These are phyloP conservation scores for Myotis brandtii DNA, from an alignment of 2,113 vertebrate species.

Conservation along the genomic window DNA sequence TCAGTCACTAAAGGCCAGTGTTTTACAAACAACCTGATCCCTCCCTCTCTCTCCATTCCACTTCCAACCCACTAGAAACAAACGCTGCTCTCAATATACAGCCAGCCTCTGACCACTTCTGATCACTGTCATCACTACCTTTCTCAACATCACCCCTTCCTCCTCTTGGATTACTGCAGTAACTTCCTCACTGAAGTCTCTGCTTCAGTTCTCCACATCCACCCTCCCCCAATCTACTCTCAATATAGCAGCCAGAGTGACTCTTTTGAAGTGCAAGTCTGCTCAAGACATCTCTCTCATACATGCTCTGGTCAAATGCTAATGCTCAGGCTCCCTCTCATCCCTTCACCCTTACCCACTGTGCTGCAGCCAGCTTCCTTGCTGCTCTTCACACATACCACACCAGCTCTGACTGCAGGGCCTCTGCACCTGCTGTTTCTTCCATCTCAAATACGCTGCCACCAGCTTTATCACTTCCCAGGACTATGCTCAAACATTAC, in stretches of 20 bases:
- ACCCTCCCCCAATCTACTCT: fast-evolving
- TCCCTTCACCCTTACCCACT: neutral
- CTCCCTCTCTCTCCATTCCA: neutral
- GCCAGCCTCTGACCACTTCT: neutral
- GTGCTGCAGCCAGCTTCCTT: neutral
- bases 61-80: neutral
- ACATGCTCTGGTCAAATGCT: neutral
- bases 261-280: neutral
- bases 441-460: neutral
- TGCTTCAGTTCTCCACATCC: fast-evolving
- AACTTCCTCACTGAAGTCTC: neutral
- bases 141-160: neutral
- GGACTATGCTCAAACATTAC: neutral
- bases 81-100: neutral
- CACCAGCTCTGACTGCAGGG: neutral
- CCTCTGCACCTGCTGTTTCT: neutral
- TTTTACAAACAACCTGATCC: neutral
- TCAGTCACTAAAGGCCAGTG: neutral
- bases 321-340: neutral
- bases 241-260: too few species aligned
- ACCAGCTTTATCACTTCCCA: neutral
- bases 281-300: neutral
- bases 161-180: conserved; percentile 23
- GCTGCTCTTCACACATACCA: neutral
- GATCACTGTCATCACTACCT: too few species aligned